Conservation (phyloP, 64 coral and sea anemone genomes). For the Montipora cactus region DNA sequence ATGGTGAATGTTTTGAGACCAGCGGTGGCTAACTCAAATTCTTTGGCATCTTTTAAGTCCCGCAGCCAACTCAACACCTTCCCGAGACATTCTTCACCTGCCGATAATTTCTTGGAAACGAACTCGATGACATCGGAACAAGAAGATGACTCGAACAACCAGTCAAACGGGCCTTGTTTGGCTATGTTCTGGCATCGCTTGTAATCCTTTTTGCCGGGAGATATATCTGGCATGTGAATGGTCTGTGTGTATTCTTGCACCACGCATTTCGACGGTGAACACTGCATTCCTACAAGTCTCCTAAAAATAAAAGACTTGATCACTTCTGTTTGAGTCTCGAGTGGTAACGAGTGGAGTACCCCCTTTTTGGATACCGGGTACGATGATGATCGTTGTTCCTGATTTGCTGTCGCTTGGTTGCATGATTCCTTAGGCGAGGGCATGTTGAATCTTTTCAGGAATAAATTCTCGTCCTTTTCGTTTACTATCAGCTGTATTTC, state of each 20-base stretch:
- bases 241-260: neutral
- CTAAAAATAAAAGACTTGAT: neutral
- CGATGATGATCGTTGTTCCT: neutral
- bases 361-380: neutral
- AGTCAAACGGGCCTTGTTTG: neutral
- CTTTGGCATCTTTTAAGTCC: rapidly evolving
- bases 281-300: neutral
- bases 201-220: neutral
- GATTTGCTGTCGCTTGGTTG: neutral
- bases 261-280: neutral
- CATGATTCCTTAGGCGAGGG: no score
- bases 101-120: neutral
- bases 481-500: no score
- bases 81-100: neutral
- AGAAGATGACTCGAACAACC: neutral
- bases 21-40: neutral
- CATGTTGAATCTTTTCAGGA: no score
- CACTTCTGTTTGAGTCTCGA: neutral
- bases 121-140: neutral
- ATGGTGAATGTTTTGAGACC: neutral
- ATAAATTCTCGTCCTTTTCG: no score
- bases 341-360: neutral
- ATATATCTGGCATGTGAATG: neutral
- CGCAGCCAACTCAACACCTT: neutral
- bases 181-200: neutral